phyloP scores from a whole-genome alignment of 2,888 invertebrate genomes.

The Cryptus armator region DNA sequence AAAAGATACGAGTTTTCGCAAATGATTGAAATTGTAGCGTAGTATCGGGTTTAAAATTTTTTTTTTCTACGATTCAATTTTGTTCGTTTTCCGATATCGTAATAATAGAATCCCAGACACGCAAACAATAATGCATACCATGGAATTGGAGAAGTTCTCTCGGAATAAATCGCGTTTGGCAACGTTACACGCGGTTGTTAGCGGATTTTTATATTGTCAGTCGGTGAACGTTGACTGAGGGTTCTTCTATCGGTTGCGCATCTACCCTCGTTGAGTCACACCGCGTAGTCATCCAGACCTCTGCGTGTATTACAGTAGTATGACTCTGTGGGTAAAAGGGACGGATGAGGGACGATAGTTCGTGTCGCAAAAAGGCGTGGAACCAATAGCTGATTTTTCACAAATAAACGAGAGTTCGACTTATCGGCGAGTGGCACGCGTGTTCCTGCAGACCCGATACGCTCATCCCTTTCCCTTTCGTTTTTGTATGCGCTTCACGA shows the following conservation, averaged over 20 bases:
- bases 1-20: no score
- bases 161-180: slow-evolving; percentile 36
- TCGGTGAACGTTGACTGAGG: slow-evolving; percentile 57
- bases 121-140: background rate
- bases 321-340: background rate
- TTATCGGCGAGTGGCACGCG: slow-evolving; percentile 78
- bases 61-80: background rate
- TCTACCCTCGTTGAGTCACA: slow-evolving; percentile 71
- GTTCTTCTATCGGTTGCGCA: slow-evolving; percentile 58
- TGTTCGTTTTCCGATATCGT: background rate
- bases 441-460: slow-evolving; percentile 59
- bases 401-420: slow-evolving; percentile 75
- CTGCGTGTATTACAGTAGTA: slow-evolving; percentile 40
- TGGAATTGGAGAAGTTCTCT: slow-evolving; percentile 30
- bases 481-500: slow-evolving; percentile 52
- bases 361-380: slow-evolving; percentile 48
- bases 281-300: slow-evolving; percentile 21
- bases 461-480: slow-evolving; percentile 46
- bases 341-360: slow-evolving; percentile 25
- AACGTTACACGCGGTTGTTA: slow-evolving; percentile 47
- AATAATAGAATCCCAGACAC: background rate
- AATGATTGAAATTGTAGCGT: no score
- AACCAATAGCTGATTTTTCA: slow-evolving; percentile 59
- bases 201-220: slow-evolving; percentile 49
- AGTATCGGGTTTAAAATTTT: background rate